Evolutionary conservation across 1,140 invertebrate genomes (phyloP), one percentile per base, ranked within the genome.

Genomic region (Drosophila aff.): DNA sequence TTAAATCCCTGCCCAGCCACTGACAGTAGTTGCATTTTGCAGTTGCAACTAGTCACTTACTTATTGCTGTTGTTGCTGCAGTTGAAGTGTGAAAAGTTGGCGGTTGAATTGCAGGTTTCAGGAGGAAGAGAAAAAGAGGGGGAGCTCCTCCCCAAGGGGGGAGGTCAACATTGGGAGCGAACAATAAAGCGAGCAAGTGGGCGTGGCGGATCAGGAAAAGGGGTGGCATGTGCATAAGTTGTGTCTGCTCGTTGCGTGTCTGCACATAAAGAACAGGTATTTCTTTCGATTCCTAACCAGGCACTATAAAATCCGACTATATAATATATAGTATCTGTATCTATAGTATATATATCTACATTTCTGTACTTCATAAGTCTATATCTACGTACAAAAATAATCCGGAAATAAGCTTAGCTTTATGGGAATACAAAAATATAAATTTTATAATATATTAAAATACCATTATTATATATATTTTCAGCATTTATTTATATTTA

Each of bases 71-170:
- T 60, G 65, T 64, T 60, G 49, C 75, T 69, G 44, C 57, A 68
- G 60, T 81, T 85, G 63, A 82, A 87, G 84, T 89, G 83, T 84
- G 81, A 87, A 87, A 87, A 89, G 84, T 87, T 87, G 59, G 64
- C 76, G 74, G 72, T 84, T 71, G 76, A 71, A 75, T 77, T 84
- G 78, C 72, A 79, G 80, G 84, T 79, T 50, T 31, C 40, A 40
- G 43, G 49, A 40, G 18, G 64, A 65, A 67, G 52, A 50, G 36
- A 0, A 21, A 21, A 21, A 21, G 40, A 26, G 26, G 28, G 47
- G 15, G 18, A 23, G 8, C 18, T 38, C 33, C 28, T 18, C 16
- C 10, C 11, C 10, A 23, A 15, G 13, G 40, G 43, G 16, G 59
- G 53, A 44, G 50, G 38, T 71, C 55, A 58, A 49, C 38, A 36